phyloP scores from a whole-genome alignment of 2,113 vertebrate genomes.

The Merops nubicus region DNA sequence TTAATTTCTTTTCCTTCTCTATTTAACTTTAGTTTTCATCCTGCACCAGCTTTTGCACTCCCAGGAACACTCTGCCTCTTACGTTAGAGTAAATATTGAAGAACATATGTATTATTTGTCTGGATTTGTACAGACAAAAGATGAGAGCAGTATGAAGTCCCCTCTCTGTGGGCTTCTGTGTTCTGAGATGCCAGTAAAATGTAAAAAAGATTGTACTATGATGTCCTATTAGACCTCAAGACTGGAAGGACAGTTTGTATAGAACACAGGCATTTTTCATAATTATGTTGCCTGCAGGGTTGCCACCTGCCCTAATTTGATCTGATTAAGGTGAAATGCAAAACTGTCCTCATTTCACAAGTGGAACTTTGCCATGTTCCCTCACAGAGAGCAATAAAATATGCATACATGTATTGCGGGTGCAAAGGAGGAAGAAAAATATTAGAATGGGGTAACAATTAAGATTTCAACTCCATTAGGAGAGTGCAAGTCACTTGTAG shows the following conservation, averaged over 20 bases:
- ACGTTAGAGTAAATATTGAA: neutral
- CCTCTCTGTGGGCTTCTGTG: neutral
- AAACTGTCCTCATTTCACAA: constrained; percentile 65
- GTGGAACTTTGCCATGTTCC: constrained; percentile 42
- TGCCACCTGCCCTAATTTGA: constrained; percentile 80
- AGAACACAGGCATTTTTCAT: constrained; percentile 70
- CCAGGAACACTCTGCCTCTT: neutral
- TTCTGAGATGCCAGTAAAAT: constrained; percentile 37
- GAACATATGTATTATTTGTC: neutral
- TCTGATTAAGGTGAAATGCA: constrained; percentile 77
- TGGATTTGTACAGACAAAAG: constrained; percentile 4
- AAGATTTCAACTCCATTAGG: neutral
- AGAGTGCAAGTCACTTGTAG: neutral
- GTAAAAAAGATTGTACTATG: constrained; percentile 2
- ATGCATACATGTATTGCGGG: neutral
- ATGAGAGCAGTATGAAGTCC: neutral
- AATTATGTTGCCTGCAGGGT: constrained; percentile 76
- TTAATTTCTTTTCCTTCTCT: neutral
- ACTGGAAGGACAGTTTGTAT: constrained; percentile 61
- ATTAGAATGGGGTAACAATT: neutral
- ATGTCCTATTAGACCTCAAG: constrained; percentile 53
- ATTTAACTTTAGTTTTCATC: constrained; percentile 25
- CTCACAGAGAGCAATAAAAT: neutral
- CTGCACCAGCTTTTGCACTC: neutral
- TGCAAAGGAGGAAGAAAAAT: neutral